phyloP scores from a whole-genome alignment of 2,888 invertebrate genomes.

The Metopia argyrocephala region DNA sequence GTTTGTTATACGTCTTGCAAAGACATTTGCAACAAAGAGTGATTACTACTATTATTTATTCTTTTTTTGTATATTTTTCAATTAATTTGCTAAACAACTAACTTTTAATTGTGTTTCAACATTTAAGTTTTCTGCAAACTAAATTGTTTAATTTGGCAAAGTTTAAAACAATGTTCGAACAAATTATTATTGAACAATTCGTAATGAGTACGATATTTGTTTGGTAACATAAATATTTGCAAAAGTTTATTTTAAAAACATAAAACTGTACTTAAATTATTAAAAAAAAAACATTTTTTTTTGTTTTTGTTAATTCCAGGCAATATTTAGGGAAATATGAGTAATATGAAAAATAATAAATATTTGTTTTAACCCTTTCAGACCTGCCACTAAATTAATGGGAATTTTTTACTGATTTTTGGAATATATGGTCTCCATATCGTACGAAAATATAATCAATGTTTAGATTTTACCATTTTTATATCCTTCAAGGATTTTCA shows the following conservation, averaged over 20 bases:
- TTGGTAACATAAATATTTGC: not conserved
- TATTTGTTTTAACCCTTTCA: too few relatives aligned
- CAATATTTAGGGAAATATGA: not conserved
- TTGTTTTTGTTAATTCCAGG: not conserved
- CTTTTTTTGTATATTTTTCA: too few relatives aligned
- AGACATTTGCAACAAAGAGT: too few relatives aligned
- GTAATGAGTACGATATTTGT: not conserved
- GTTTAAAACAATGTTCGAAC: not conserved
- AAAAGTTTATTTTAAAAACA: not conserved
- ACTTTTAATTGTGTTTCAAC: not conserved
- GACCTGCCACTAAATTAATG: too few relatives aligned
- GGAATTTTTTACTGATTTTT: too few relatives aligned
- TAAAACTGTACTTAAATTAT: not conserved
- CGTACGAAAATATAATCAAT: too few relatives aligned
- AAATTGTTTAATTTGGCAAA: not conserved
- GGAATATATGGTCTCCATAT: too few relatives aligned
- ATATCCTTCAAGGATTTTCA: too few relatives aligned
- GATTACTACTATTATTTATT: too few relatives aligned
- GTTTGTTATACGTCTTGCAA: too few relatives aligned
- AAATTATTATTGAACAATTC: not conserved
- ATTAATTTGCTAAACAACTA: too few relatives aligned
- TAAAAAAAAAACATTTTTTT: not conserved
- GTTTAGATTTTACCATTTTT: too few relatives aligned
- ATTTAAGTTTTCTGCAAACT: not conserved
- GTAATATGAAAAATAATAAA: not conserved